Percentiles rank a stretch among this genome's conserved stretches.
Evolutionary conservation across 2,113 vertebrate species (phyloP).

Genomic region (Antennarius striatus): DNA sequence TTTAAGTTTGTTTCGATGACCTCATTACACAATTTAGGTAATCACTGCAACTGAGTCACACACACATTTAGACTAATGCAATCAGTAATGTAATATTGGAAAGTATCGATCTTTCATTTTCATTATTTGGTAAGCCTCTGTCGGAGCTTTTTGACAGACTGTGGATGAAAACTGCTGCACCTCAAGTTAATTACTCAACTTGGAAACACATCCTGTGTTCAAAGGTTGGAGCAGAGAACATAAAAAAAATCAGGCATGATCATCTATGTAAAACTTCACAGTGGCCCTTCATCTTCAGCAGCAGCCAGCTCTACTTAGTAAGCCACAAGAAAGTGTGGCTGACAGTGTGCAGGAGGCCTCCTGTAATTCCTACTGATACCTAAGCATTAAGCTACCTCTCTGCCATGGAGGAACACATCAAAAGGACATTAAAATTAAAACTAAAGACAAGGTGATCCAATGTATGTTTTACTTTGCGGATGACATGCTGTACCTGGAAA

Average conservation of each 20-base stretch:
- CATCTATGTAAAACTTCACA: slow-evolving; percentile 75
- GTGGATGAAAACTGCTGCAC: slow-evolving; percentile 54
- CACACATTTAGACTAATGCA: slow-evolving; percentile 60
- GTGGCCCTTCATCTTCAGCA: slow-evolving; percentile 68
- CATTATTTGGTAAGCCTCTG: slow-evolving; percentile 47
- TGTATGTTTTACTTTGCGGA: slow-evolving; percentile 50
- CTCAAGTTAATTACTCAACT: slow-evolving; percentile 65
- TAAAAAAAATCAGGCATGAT: slow-evolving; percentile 68
- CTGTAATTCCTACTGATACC: slow-evolving; percentile 77
- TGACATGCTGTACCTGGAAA: slow-evolving; percentile 51
- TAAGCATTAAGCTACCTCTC: slow-evolving; percentile 68
- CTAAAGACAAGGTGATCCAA: slow-evolving; percentile 56
- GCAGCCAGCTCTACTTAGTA: slow-evolving; percentile 71
- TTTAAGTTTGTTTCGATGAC: slow-evolving; percentile 66
- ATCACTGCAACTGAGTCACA: slow-evolving; percentile 59
- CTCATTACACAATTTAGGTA: slow-evolving; percentile 70
- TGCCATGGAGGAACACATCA: slow-evolving; percentile 65
- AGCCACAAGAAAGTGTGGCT: slow-evolving; percentile 79
- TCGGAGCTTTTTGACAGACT: slow-evolving; percentile 37
- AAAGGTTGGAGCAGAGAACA: slow-evolving; percentile 66
- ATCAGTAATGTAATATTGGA: slow-evolving; percentile 41
- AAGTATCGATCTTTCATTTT: slow-evolving; percentile 66
- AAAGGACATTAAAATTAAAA: slow-evolving; percentile 70
- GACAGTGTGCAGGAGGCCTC: slow-evolving; percentile 66
- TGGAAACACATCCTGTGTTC: slow-evolving; percentile 76